A percentile compares a stretch with the other conserved stretches of the same genome.
phyloP scores from a whole-genome alignment of 35 echinoderm and acorn worm genomes.

The Ophioderma brevispina region DNA sequence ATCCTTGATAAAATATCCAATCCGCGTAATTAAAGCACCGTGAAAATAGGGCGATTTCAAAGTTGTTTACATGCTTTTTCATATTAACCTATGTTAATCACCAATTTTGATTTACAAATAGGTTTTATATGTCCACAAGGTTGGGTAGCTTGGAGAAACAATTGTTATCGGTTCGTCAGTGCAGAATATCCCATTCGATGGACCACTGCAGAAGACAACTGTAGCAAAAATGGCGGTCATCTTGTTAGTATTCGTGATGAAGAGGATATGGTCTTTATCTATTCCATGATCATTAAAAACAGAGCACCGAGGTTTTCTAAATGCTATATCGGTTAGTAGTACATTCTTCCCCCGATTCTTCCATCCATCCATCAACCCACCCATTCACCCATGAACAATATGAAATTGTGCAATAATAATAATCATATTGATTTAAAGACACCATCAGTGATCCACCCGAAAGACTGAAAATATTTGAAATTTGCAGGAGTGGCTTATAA shows the following conservation, averaged over 20 bases:
- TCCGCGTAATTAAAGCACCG: neutral
- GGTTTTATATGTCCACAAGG: neutral
- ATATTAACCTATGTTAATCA: neutral
- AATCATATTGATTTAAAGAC: no score
- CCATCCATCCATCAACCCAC: no score
- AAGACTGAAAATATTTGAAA: no score
- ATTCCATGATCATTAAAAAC: conserved; percentile 65
- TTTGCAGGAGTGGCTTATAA: no score
- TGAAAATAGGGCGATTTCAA: neutral
- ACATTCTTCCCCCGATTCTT: no score
- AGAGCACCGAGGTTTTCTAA: conserved; percentile 52
- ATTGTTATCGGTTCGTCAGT: conserved; percentile 52
- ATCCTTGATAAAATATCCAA: neutral
- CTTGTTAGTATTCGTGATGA: conserved; percentile 67
- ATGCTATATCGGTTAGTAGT: conserved; percentile 77
- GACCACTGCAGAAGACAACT: conserved; percentile 64
- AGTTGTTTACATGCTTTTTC: neutral
- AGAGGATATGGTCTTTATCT: conserved; percentile 78
- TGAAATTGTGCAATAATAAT: no score
- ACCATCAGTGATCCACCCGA: no score
- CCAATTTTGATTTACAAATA: neutral
- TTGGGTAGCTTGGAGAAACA: conserved; percentile 31
- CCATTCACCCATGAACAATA: no score
- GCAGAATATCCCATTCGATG: conserved; percentile 38
- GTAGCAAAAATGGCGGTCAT: conserved; percentile 30